Base-by-base conservation (phyloP, 2,797 vertebrate species). In the Ficedula albicollis region DNA sequence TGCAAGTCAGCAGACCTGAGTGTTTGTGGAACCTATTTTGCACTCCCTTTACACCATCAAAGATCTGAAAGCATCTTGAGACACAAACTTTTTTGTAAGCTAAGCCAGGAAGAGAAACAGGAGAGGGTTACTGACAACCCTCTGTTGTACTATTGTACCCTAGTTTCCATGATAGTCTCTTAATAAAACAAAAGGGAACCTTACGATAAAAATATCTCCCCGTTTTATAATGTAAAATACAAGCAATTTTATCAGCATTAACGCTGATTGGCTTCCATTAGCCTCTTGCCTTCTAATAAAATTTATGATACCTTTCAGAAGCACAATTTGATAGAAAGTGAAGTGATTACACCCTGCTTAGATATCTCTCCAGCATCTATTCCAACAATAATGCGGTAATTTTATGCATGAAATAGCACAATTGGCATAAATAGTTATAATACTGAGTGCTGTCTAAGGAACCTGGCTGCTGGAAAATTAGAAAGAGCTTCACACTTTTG, bases 381-480 rank as follows among this genome's bases (percentile, higher is more conserved):
- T 98, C 98, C 93, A 98, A 98, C 97, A 98, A 98, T 98, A 98
- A 98, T 98, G 97, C 92, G 11, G 98, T 98, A 98, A 98, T 98
- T 98, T 98, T 98, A 98, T 98, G 98, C 98, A 98, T 98, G 98
- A 98, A 98, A 98, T 98, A 97, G 97, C 98, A 98, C 98, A 98
- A 98, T 98, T 98, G 98, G 98, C 98, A 98, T 98, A 98, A 98
- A 98, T 98, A 98, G 98, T 98, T 98, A 97, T 98, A 98, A 98
- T 98, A 98, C 97, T 96, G 97, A 98, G 97, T 97, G 97, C 97
- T 98, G 97, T 97, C 97, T 98, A 97, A 98, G 97, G 97, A 98
- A 98, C 96, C 98, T 97, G 97, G 97, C 98, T 98, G 97, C 96
- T 98, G 97, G 97, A 98, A 98, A 98, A 98, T 98, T 98, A 98